A percentile compares a stretch with the other conserved stretches of the same genome.
Conservation (phyloP, 1,140 invertebrate species). For the Trissolcus basalis region DNA sequence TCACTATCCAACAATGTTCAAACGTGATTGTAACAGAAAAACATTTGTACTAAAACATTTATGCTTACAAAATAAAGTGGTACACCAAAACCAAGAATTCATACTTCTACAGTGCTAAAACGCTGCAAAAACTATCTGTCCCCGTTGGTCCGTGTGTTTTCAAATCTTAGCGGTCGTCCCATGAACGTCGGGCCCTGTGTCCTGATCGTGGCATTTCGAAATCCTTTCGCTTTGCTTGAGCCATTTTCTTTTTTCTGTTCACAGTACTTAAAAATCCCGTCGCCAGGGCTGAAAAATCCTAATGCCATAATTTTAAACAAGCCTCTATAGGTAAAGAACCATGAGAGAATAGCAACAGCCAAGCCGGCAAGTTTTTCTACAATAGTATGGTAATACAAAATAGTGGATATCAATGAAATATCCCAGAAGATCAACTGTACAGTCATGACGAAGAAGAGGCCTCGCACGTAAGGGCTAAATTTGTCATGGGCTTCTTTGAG, state of each 20-base stretch:
- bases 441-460: constrained; percentile 87
- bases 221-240: constrained; percentile 51
- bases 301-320: constrained; percentile 82
- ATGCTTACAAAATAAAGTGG: no score
- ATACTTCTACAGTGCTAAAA: no score
- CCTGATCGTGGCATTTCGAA: constrained; percentile 59
- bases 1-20: no score
- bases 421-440: constrained; percentile 92
- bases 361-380: constrained; percentile 95
- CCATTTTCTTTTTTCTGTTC: constrained; percentile 74
- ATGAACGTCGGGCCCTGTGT: constrained; percentile 80
- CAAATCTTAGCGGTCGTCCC: constrained; percentile 84
- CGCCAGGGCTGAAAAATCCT: constrained; percentile 84
- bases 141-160: constrained; percentile 36
- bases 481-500: constrained; percentile 84
- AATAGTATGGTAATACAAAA: constrained; percentile 96
- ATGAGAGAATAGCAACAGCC: constrained; percentile 88
- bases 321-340: constrained; percentile 93
- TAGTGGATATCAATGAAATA: constrained; percentile 92
- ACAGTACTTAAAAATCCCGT: constrained; percentile 87
- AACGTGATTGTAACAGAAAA: no score
- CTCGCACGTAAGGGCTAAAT: constrained; percentile 88
- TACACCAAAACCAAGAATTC: no score
- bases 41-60: no score
- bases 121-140: constrained; percentile 3